Evolutionary conservation across 2,888 invertebrate species (phyloP), one percentile per base, ranked within the genome.

Genomic region (Drosophila setosimentum): DNA sequence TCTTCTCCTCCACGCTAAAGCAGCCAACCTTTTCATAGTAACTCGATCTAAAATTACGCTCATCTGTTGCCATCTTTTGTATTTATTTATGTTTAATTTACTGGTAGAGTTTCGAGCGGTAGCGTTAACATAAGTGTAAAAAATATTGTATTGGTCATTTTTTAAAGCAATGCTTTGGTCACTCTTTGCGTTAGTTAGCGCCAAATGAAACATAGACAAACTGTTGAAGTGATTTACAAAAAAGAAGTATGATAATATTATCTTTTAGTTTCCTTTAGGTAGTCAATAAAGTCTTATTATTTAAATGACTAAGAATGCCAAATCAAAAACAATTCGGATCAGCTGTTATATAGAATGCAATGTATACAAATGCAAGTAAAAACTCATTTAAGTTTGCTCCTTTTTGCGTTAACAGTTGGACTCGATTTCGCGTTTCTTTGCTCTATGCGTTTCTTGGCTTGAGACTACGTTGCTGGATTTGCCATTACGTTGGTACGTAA

Each of bases 1-100:
- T 97, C 92, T 97, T 98, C 91, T 97, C 97, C 93, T 98, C 98
- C 0, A 98, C 97, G 82, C 97, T 97, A 77, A 97, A 95, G 93
- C 97, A 98, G 42, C 98, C 98, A 16, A 98, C 97, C 94, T 97
- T 97, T 93, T 97, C 97, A 86, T 97, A 97, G 90, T 97, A 97
- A 3, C 96, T 95, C 0, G 96, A 97, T 40, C 97, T 95, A 92
- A 97, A 97, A 93, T 97, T 97, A 77, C 97, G 94, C 91, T 96
- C 96, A 90, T 97, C 97, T 18, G 95, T 94, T 92, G 93, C 92
- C 94, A 94, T 78, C 13, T 59, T 68, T 50, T 24, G 29, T 4
- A 45, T 29, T n/a, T 45, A 3, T 32, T 33, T 30, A 24, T 35
- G 30, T 30, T 30, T 29, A 33, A 49, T 49, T 40, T 6, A n/a